Base-by-base conservation (phyloP, 1,140 invertebrate genomes). In the Drosophila setifemur region DNA sequence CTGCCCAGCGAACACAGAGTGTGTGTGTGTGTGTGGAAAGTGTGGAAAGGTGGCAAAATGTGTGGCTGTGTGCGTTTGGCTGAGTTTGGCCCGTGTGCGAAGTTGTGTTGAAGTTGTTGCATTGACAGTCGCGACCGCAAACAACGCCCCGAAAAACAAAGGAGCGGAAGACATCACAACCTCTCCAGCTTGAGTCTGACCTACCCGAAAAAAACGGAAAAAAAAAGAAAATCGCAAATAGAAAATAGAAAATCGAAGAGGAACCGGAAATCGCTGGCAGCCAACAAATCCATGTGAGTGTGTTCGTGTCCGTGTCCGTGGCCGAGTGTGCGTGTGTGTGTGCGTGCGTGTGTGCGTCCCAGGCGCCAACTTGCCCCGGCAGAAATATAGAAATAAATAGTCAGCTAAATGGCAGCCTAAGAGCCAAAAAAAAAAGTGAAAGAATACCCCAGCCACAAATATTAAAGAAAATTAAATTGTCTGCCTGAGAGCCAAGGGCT, bases 331-430 rank as follows among this genome's bases (percentile, higher is more conserved):
- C 60, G 53, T 50, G 45, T 21, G 18, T 39, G 40, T 25, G 18
- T 33, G 21, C 16, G 39, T 42, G 57, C 35, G 40, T 18, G 21
- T 39, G 49, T 39, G 50, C 43, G 26, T 50, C 73, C 48, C 35
- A 78, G 78, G 79, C 78, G 79, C 79, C 78, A 85, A 73, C 47
- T 57, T 57, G 78, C 68, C 81, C 37, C 63, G 82, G 70, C 79
- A 55, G 45, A 52, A 50, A 69, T 48, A 63, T 53, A 73, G 37
- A 69, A 54, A 64, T 64, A 66, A 66, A 64, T 64, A 64, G 25
- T 66, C 58, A 28, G 33, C 57, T 58, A 29, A 63, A 64, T 31
- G 60, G 60, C 60, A 25, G 60, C 33, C 26, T 31, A 33, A 18
- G 19, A 29, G 33, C 61, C 21, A 2, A 64, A 14, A 29, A 14